phyloP scores from a whole-genome alignment of 2,888 invertebrate genomes.

The Tipula lateralis region DNA sequence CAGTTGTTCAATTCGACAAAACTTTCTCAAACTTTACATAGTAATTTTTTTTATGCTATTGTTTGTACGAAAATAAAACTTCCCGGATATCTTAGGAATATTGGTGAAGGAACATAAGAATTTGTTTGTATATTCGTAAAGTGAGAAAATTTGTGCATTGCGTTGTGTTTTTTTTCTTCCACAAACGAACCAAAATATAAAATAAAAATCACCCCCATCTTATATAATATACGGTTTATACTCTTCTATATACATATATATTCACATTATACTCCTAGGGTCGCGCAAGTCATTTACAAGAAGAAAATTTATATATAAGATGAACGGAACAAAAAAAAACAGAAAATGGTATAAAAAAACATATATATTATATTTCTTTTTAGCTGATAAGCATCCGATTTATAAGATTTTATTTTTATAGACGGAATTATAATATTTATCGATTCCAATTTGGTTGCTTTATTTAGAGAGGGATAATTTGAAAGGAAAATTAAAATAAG shows the following conservation, averaged over 20 bases:
- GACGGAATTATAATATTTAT: slow-evolving; percentile 19
- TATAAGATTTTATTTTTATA: slow-evolving; percentile 24
- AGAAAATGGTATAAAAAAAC: background rate
- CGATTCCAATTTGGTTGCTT: slow-evolving; percentile 24
- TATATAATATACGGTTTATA: background rate
- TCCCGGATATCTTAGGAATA: slow-evolving; percentile 12
- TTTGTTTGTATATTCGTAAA: background rate
- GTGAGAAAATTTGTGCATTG: slow-evolving; percentile 19
- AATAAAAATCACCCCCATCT: slow-evolving; percentile 15
- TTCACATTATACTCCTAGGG: slow-evolving; percentile 3
- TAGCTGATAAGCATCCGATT: slow-evolving; percentile 24
- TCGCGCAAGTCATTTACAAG: slow-evolving; percentile 15
- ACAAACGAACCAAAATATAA: background rate
- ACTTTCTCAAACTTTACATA: slow-evolving; percentile 6
- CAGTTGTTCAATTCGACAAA: slow-evolving; percentile 4
- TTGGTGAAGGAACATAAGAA: background rate
- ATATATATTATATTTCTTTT: background rate
- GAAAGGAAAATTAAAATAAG: background rate
- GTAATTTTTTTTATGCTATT: background rate
- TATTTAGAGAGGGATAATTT: slow-evolving; percentile 12
- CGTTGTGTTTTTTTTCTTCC: background rate
- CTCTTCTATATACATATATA: background rate
- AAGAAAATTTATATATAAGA: background rate
- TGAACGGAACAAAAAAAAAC: background rate
- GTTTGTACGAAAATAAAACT: background rate